Percentiles rank a stretch among this genome's conserved stretches.
These are phyloP conservation scores for Eristalinus sepulchralis DNA, from an alignment of 2,888 invertebrate genomes.

Conservation along the genomic window DNA sequence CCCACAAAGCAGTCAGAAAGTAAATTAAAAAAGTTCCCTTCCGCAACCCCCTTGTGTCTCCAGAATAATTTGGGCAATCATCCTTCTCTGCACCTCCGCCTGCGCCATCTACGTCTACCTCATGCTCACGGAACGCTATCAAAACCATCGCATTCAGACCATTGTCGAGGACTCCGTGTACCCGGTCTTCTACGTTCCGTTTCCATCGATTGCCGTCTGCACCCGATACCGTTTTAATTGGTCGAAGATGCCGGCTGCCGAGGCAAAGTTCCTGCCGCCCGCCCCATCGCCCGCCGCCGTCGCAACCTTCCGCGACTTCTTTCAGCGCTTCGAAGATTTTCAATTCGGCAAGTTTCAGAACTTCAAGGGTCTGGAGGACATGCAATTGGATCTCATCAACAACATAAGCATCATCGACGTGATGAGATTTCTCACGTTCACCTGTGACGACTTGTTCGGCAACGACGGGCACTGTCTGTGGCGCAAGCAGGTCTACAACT, in stretches of 20 bases:
- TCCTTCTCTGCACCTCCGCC: slow-evolving; percentile 74
- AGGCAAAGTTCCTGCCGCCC: slow-evolving; percentile 74
- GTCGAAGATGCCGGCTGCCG: slow-evolving; percentile 74
- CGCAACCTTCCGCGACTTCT: slow-evolving; percentile 74
- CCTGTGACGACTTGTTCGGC: slow-evolving; percentile 79
- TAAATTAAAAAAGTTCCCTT: slow-evolving; percentile 19
- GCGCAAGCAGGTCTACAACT: slow-evolving; percentile 79
- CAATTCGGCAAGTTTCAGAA: slow-evolving; percentile 74
- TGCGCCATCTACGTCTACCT: slow-evolving; percentile 75
- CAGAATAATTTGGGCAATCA: slow-evolving; percentile 77
- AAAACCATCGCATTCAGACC: slow-evolving; percentile 75
- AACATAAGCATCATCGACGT: slow-evolving; percentile 75
- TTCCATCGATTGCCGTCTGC: slow-evolving; percentile 78
- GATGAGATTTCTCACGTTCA: slow-evolving; percentile 71
- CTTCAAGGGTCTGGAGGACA: slow-evolving; percentile 53
- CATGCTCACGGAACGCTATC: slow-evolving; percentile 75
- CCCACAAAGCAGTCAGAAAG: slow-evolving; percentile 21
- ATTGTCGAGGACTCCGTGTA: slow-evolving; percentile 77
- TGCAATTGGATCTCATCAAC: slow-evolving; percentile 73
- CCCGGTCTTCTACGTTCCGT: slow-evolving; percentile 76
- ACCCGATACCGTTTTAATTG: slow-evolving; percentile 76
- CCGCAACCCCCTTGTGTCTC: not conserved
- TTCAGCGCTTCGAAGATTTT: slow-evolving; percentile 72
- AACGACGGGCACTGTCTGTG: slow-evolving; percentile 78
- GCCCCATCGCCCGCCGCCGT: slow-evolving; percentile 72